phyloP scores from a whole-genome alignment of 2,113 vertebrate species.

The Athene cunicularia region DNA sequence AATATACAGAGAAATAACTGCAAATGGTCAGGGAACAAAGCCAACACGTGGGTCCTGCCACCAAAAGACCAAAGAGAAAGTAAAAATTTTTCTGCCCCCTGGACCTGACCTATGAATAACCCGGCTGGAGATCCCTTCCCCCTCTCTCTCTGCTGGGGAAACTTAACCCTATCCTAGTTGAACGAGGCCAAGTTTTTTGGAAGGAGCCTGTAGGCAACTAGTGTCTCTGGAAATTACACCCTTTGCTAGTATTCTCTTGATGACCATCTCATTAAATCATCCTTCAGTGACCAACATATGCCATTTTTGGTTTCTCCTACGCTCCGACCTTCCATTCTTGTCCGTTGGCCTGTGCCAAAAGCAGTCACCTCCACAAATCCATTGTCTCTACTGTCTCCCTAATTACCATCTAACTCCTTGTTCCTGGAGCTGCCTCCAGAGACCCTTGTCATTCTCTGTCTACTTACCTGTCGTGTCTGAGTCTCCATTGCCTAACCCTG shows the following conservation, averaged over 20 bases:
- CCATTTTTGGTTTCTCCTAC: neutral
- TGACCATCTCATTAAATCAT: neutral
- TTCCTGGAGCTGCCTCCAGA: neutral
- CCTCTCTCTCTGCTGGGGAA: too few relatives aligned
- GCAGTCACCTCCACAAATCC: fast-evolving
- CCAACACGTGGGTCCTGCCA: too few relatives aligned
- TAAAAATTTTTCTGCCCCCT: too few relatives aligned
- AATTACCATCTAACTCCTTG: neutral
- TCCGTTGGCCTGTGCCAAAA: neutral
- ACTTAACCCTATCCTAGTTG: too few relatives aligned
- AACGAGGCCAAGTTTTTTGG: neutral
- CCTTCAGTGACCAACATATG: neutral
- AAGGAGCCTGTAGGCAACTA: neutral
- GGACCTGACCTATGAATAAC: too few relatives aligned
- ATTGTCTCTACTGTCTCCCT: neutral
- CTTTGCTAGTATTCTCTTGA: neutral
- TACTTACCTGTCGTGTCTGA: neutral
- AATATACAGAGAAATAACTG: too few relatives aligned
- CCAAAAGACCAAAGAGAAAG: too few relatives aligned
- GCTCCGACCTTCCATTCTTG: neutral
- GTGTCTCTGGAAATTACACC: neutral
- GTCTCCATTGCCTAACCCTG: neutral
- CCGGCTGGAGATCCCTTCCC: too few relatives aligned
- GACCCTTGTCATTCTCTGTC: neutral
- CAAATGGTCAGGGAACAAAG: too few relatives aligned